Evolutionary conservation across 35 echinoderm and acorn worm species (phyloP).

Genomic region (Lytechinus pictus): DNA sequence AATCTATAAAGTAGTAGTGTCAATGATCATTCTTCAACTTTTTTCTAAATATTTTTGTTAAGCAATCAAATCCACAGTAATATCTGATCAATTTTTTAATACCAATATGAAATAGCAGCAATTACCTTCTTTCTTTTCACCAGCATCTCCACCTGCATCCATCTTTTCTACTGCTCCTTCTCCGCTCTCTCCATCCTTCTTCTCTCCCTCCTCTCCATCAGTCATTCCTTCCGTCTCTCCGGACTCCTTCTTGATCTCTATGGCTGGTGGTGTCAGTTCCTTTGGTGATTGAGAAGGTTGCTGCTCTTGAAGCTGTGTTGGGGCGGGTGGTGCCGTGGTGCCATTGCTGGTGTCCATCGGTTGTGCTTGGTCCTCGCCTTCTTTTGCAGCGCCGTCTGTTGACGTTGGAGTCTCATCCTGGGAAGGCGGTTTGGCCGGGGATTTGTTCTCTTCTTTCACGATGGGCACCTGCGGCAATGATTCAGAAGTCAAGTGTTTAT

Average conservation of each 20-base stretch:
- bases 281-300: background rate
- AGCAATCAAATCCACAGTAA: background rate
- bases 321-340: background rate
- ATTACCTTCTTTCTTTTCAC: slow-evolving; percentile 45
- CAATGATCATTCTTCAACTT: too few relatives aligned
- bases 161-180: slow-evolving; percentile 58
- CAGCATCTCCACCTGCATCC: slow-evolving; percentile 56
- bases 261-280: background rate
- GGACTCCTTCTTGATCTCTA: slow-evolving; percentile 54
- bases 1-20: background rate
- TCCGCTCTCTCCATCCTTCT: slow-evolving; percentile 65
- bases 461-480: background rate
- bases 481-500: background rate
- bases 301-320: background rate
- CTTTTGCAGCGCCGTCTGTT: slow-evolving; percentile 26
- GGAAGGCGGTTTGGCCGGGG: slow-evolving; percentile 27
- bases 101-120: background rate
- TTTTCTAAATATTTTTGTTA: too few relatives aligned
- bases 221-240: slow-evolving; percentile 31
- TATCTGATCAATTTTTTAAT: background rate
- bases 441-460: slow-evolving; percentile 42
- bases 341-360: slow-evolving; percentile 32
- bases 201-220: slow-evolving; percentile 21
- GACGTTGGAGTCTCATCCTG: background rate
- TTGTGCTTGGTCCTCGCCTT: background rate